These are phyloP conservation scores for Neuroscelio doddi DNA, from an alignment of 2,888 invertebrate species.

Conservation along the genomic window DNA sequence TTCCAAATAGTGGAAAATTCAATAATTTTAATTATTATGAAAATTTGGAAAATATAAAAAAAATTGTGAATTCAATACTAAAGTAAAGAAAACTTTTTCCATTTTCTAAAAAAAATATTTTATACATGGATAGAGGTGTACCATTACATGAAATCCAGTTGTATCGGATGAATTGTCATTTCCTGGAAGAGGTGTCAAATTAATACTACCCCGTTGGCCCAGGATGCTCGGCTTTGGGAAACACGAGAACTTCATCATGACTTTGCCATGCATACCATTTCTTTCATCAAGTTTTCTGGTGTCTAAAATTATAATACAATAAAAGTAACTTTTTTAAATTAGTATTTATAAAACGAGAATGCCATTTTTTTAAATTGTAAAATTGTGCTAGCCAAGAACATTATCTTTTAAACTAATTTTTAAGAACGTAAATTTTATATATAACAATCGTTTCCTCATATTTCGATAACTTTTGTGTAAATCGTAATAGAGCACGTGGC, in stretches of 20 bases:
- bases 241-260: slow-evolving; percentile 67
- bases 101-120: no score
- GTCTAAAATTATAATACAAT: background rate
- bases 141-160: slow-evolving; percentile 43
- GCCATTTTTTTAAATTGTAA: background rate
- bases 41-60: no score
- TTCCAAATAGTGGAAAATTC: no score
- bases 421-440: no score
- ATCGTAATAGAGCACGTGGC: no score
- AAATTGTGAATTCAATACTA: no score
- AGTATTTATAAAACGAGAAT: background rate
- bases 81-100: no score
- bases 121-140: background rate
- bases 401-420: background rate
- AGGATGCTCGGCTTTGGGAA: slow-evolving; percentile 64
- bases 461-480: no score
- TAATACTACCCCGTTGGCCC: slow-evolving; percentile 65
- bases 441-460: no score
- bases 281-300: background rate
- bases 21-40: no score
- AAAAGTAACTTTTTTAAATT: background rate
- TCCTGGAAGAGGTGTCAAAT: slow-evolving; percentile 58
- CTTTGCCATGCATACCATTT: slow-evolving; percentile 28
- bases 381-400: background rate
- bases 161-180: slow-evolving; percentile 52